Conservation (phyloP, 1,140 invertebrate genomes). For the Drosophila truncata region DNA sequence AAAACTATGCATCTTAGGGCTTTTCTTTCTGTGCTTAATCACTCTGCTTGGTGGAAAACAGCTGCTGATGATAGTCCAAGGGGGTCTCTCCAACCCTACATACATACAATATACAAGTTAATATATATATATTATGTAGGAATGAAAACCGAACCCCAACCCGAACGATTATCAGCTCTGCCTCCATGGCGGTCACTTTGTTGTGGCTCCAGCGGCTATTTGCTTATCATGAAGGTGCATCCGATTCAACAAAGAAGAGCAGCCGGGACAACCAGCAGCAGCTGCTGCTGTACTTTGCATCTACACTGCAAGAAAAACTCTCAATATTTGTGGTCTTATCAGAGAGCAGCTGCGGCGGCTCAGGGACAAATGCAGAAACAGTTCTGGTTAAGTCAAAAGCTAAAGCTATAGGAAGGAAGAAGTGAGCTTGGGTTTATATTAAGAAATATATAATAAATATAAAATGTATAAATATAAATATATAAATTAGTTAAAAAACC, state of each 20-base stretch:
- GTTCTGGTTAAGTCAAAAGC: slow-evolving; percentile 16
- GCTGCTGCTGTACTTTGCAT: slow-evolving; percentile 50
- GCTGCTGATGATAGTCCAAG: slow-evolving; percentile 20
- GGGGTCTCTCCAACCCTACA: slow-evolving; percentile 13
- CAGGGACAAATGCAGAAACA: slow-evolving; percentile 5
- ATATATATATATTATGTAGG: not conserved
- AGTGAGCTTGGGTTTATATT: not conserved
- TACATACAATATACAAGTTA: not conserved
- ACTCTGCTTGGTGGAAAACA: not conserved
- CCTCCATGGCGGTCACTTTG: slow-evolving; percentile 55
- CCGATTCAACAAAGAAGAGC: slow-evolving; percentile 33
- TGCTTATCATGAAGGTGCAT: slow-evolving; percentile 55
- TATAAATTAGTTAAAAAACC: too few relatives aligned
- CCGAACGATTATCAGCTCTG: slow-evolving; percentile 10
- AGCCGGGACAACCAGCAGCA: not conserved
- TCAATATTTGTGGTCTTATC: not conserved
- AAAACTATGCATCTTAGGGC: not conserved
- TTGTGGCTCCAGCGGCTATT: slow-evolving; percentile 29
- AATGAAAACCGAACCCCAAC: not conserved
- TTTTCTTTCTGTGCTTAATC: slow-evolving; percentile 12
- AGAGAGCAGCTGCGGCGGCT: not conserved
- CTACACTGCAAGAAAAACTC: slow-evolving; percentile 37
- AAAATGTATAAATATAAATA: too few relatives aligned
- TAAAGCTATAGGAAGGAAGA: not conserved
- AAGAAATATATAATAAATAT: too few relatives aligned